These are phyloP conservation scores for Cervus canadensis DNA, from an alignment of 2,113 vertebrate genomes.

Conservation along the genomic window DNA sequence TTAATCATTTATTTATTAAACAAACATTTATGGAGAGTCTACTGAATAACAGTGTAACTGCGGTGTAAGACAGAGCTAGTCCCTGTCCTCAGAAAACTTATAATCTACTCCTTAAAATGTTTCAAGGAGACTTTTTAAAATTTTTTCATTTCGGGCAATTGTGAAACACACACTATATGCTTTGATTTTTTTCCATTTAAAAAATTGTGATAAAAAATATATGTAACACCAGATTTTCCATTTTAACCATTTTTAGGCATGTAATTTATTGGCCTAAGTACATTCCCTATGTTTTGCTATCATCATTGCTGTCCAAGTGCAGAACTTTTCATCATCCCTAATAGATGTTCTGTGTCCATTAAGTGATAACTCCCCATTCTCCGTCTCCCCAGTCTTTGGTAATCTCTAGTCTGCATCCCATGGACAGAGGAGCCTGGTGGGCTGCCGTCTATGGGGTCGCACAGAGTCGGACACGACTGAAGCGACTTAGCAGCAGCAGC, in stretches of 20 bases:
- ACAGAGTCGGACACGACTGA: too few species aligned
- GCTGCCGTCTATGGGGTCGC: too few species aligned
- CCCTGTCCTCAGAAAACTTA: conserved; percentile 1
- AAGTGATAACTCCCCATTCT: neutral
- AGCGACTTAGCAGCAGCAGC: too few species aligned
- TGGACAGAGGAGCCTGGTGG: too few species aligned
- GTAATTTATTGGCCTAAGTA: neutral
- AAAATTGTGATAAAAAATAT: neutral
- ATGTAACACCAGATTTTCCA: neutral
- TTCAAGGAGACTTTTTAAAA: neutral
- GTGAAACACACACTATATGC: neutral
- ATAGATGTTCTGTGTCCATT: neutral
- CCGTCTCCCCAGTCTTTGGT: neutral
- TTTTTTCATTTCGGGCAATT: neutral
- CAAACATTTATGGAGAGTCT: neutral
- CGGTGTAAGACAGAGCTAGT: neutral
- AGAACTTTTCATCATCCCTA: neutral
- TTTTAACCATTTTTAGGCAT: neutral
- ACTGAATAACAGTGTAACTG: neutral
- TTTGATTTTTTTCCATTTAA: neutral
- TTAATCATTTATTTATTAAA: neutral
- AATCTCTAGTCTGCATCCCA: neutral
- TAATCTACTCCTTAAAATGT: neutral
- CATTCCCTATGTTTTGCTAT: neutral
- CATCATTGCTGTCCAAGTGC: neutral